Evolutionary conservation across 2,113 vertebrate species (phyloP), one percentile per base, ranked within the genome.

Genomic region (Limanda limanda): DNA sequence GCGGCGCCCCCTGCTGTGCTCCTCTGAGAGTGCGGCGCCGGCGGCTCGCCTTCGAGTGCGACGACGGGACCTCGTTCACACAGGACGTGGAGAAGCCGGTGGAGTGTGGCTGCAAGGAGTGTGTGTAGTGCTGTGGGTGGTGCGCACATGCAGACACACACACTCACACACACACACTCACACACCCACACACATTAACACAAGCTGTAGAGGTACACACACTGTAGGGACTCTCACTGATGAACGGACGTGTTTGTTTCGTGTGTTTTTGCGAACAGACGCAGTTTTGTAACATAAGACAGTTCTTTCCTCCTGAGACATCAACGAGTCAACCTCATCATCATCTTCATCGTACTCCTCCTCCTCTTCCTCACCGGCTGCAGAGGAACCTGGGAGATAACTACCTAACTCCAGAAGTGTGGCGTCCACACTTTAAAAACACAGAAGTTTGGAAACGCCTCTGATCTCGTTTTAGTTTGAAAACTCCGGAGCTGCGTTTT

Each of bases 21-120:
- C 96, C 95, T 21, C 94, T 96, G 86, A 93, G 95, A 86, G 91
- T 95, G 75, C 95, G 96, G 65, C 95, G 97, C 88, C 93, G 97
- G 84, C 96, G 96, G 83, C 94, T 97, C 8, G 88, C 95, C 81
- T 99, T 99, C 0, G 95, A 98, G 85, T 99, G 98, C 92, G 96
- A 97, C 78, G 97, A 99, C 0, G 98, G 97, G 3, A 96, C 95
- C 0, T 97, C 97, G 23, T 97, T 99, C 8, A 95, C 95, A 5
- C 96, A 98, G 91, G 97, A 99, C 77, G 96, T 99, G 92, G 97
- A 98, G 94, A 99, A 97, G 86, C 96, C 96, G 47, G 95, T 95
- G 92, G 96, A 97, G 84, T 99, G 98, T 0, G 96, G 97, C 92
- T 99, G 98, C 80, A 95, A 95, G 85, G 94, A 92, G 83, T 99